Evolutionary conservation across 1,140 invertebrate species (phyloP).

Genomic region (Notospermus geniculatus): DNA sequence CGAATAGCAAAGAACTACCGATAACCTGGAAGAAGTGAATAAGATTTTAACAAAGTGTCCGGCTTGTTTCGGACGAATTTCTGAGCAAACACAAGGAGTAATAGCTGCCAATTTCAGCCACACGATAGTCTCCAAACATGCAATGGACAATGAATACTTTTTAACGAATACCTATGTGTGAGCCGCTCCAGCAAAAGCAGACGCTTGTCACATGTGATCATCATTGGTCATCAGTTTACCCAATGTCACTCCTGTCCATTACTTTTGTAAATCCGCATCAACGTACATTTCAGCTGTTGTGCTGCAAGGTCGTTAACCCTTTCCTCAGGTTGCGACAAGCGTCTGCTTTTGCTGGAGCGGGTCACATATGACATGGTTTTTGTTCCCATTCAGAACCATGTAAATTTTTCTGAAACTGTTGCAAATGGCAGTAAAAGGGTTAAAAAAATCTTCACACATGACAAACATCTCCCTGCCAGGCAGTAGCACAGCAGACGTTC

Average conservation of each 20-base stretch:
- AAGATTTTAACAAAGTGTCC: not conserved
- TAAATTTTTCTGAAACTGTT: too few relatives aligned
- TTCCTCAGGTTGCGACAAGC: too few relatives aligned
- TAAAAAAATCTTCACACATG: too few relatives aligned
- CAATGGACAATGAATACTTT: not conserved
- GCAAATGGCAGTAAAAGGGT: too few relatives aligned
- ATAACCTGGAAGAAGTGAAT: constrained; percentile 69
- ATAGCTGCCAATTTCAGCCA: not conserved
- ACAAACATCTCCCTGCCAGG: not conserved
- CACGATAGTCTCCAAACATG: not conserved
- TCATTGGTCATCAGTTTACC: too few relatives aligned
- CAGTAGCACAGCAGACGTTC: not conserved
- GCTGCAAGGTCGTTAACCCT: too few relatives aligned
- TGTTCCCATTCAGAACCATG: not conserved
- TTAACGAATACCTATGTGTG: not conserved
- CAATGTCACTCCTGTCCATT: too few relatives aligned
- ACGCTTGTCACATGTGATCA: too few relatives aligned
- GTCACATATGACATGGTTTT: not conserved
- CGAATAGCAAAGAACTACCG: constrained; percentile 92
- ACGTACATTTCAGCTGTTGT: too few relatives aligned
- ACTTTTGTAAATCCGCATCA: too few relatives aligned
- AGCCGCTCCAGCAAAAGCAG: too few relatives aligned
- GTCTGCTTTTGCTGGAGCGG: too few relatives aligned
- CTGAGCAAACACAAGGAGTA: not conserved
- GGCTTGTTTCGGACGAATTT: not conserved